Percentiles rank a stretch among this genome's conserved stretches.
phyloP scores from a whole-genome alignment of 35 echinoderm and acorn worm genomes.

The Antedon bifida region DNA sequence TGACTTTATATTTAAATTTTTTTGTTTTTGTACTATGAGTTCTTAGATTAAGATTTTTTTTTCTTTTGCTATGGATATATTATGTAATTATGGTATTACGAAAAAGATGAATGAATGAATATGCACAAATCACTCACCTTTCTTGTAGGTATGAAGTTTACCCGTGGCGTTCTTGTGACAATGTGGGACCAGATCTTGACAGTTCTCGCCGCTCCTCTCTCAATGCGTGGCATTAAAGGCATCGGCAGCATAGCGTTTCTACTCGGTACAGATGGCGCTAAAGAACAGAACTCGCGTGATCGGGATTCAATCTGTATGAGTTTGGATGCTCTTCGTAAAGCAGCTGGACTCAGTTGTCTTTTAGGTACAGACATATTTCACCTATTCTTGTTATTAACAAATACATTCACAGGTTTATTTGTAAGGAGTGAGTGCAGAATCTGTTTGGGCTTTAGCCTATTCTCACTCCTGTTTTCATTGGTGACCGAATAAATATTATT shows the following conservation, averaged over 20 bases:
- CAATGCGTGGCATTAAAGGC: conserved; percentile 24
- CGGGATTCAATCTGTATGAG: conserved; percentile 76
- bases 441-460: too few species aligned
- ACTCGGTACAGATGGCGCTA: conserved; percentile 54
- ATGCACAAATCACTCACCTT: too few species aligned
- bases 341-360: conserved; percentile 77
- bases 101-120: too few species aligned
- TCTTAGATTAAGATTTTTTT: too few species aligned
- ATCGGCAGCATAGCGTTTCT: conserved; percentile 52
- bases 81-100: too few species aligned
- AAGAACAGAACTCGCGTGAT: conserved; percentile 55
- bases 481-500: too few species aligned
- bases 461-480: too few species aligned
- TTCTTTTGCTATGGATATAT: too few species aligned
- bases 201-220: conserved; percentile 70
- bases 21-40: too few species aligned
- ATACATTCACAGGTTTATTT: too few species aligned
- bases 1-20: too few species aligned
- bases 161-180: conserved; percentile 45
- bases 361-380: conserved; percentile 34
- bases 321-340: conserved; percentile 75
- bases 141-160: conserved; percentile 60
- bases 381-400: neutral
- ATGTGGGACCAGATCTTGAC: conserved; percentile 68
- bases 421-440: too few species aligned